Percentiles rank a stretch among this genome's conserved stretches.
Evolutionary conservation across 1,140 invertebrate genomes (phyloP).

Genomic region (Platyscapa corneri): DNA sequence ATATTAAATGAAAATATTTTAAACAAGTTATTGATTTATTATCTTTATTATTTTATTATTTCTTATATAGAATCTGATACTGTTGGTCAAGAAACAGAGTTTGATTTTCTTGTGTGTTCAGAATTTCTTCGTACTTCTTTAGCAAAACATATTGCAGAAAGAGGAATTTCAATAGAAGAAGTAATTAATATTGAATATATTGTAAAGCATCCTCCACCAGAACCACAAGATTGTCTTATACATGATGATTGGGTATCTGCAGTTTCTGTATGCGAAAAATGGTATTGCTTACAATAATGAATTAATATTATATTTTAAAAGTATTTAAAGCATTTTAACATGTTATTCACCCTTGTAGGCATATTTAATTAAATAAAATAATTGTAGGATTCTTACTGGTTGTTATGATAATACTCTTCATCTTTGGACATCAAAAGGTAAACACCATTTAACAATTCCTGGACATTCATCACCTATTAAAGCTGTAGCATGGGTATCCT

Average conservation of each 20-base stretch:
- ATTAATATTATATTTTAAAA: not conserved
- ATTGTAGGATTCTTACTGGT: conserved; percentile 89
- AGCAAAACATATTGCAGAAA: conserved; percentile 81
- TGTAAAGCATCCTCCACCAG: conserved; percentile 89
- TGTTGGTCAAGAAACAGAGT: conserved; percentile 79
- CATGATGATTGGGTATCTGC: conserved; percentile 98
- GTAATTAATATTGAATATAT: conserved; percentile 93
- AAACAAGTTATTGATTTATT: conserved; percentile 21
- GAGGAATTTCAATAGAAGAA: conserved; percentile 82
- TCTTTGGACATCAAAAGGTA: conserved; percentile 90
- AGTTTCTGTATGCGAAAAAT: conserved; percentile 83
- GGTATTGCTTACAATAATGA: conserved; percentile 72
- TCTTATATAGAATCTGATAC: conserved; percentile 63
- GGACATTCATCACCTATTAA: conserved; percentile 91
- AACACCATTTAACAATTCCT: conserved; percentile 87
- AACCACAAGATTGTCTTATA: conserved; percentile 91
- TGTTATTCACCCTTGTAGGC: too few species aligned
- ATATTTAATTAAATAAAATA: conserved; percentile 41
- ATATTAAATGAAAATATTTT: conserved; percentile 13
- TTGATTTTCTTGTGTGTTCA: conserved; percentile 91
- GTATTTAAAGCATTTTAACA: not conserved
- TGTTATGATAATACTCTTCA: conserved; percentile 96
- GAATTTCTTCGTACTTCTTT: conserved; percentile 85
- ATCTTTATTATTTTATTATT: conserved; percentile 40
- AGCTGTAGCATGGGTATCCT: conserved; percentile 88